Evolutionary conservation across 2,113 vertebrate genomes (phyloP).

Genomic region (Syngnathus typhle): DNA sequence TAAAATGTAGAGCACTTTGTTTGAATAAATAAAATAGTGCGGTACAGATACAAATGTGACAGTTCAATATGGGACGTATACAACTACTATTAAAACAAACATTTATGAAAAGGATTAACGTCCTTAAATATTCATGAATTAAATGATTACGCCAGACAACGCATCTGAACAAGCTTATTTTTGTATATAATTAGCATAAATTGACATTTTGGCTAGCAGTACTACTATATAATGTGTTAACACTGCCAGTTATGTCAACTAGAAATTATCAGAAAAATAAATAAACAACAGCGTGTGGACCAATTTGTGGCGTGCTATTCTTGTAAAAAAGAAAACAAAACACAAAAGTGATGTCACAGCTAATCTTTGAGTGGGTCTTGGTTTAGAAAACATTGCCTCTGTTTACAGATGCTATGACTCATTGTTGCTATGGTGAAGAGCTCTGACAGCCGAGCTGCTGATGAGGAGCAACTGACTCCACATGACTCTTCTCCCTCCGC

Average conservation of each 20-base stretch:
- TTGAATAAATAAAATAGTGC: too few relatives aligned
- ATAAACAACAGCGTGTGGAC: neutral
- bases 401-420: constrained; percentile 54
- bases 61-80: too few relatives aligned
- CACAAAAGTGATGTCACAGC: neutral
- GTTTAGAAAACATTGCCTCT: constrained; percentile 33
- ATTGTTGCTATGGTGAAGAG: constrained; percentile 50
- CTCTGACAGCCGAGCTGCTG: constrained; percentile 53
- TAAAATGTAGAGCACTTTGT: too few relatives aligned
- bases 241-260: too few relatives aligned
- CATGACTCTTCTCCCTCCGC: constrained; percentile 38
- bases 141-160: too few relatives aligned
- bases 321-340: constrained; percentile 2
- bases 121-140: too few relatives aligned
- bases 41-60: too few relatives aligned
- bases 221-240: too few relatives aligned
- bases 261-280: neutral
- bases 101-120: too few relatives aligned
- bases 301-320: constrained; percentile 4
- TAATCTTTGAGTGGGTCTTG: constrained; percentile 12
- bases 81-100: too few relatives aligned
- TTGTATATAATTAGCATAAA: neutral
- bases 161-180: neutral
- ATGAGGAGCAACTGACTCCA: constrained; percentile 58
- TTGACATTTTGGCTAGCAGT: too few relatives aligned